Evolutionary conservation across 2,888 invertebrate genomes (phyloP), one percentile per base, ranked within the genome.

Genomic region (Camponotus fellah): DNA sequence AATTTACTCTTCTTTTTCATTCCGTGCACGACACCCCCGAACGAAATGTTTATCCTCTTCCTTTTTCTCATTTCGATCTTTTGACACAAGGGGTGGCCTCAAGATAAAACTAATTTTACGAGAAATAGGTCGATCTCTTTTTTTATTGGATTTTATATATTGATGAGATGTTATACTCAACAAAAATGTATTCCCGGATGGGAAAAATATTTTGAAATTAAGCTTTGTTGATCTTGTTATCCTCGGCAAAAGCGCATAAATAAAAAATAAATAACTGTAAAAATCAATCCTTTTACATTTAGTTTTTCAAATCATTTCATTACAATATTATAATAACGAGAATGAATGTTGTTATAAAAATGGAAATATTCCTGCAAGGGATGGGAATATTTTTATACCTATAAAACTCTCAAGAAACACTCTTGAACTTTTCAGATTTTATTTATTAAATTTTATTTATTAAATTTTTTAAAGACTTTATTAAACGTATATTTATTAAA

Each of bases 111-210:
- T 89, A 89, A 89, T 89, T 89, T 89, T 82, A 89, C 83, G 83
- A 64, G 74, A 87, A 85, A 74, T 82, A 83, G 72, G 60, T 53
- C 82, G 86, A 85, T 85, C 82, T 86, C 75, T 87, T 69, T 87
- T 74, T 84, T 89, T 89, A 89, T 89, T 89, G 86, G 89, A 86
- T 89, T 86, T 87, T 75, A 84, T 68, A 68, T 40, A 75, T 82
- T 65, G 60, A 34, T 17, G 34, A 12, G 17, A 17, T 14, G 32
- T 14, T 60, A 26, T 79, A 32, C n/a, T 3, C 17, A 56, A 0
- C 10, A 53, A 26, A 46, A n/a, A 71, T 17, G 2, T 46, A 71
- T 14, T n/a, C n/a, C 17, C 34, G 8, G 58, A 17, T 32, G 2
- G 6, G 40, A 77, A 32, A 77, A 56, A 56, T 14, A 2, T 77